A percentile compares a stretch with the other conserved stretches of the same genome.
Evolutionary conservation across 1,140 invertebrate species (phyloP).

Genomic region (Pectinophora gossypiella): DNA sequence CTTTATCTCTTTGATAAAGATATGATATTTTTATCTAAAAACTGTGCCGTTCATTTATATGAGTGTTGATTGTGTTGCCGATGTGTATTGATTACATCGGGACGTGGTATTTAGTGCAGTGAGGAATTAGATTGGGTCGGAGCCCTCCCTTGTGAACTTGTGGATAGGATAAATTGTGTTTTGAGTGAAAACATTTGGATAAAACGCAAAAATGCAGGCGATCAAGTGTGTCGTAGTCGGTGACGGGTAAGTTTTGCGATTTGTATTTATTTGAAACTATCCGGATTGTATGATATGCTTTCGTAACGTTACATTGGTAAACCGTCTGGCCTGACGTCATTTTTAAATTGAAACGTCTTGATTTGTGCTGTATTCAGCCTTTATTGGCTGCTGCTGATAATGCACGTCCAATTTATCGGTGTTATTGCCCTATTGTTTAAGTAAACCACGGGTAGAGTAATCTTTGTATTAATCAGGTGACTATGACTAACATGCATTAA

Average conservation of each 20-base stretch:
- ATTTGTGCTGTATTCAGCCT: conserved; percentile 18
- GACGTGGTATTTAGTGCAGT: conserved; percentile 50
- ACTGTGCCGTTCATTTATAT: conserved; percentile 41
- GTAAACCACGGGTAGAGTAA: conserved; percentile 12
- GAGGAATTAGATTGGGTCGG: conserved; percentile 38
- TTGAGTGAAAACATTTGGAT: conserved; percentile 44
- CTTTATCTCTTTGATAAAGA: conserved; percentile 41
- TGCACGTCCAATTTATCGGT: conserved; percentile 22
- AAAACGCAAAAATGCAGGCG: conserved; percentile 84
- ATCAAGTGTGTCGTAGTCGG: conserved; percentile 97
- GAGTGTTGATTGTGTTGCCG: conserved; percentile 49
- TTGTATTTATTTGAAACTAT: neutral
- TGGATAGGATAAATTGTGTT: conserved; percentile 38
- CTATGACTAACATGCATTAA: no score
- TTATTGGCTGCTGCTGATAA: conserved; percentile 12
- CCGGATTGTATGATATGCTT: conserved; percentile 8
- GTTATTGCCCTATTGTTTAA: conserved; percentile 12
- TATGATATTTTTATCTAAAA: conserved; percentile 55
- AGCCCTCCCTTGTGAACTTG: conserved; percentile 33
- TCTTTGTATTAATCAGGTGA: neutral
- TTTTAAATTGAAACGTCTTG: conserved; percentile 37
- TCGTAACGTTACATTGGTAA: conserved; percentile 28
- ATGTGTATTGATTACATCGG: conserved; percentile 50
- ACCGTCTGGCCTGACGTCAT: conserved; percentile 62
- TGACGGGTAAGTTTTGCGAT: conserved; percentile 84